Percentiles rank a stretch among this genome's conserved stretches.
These are phyloP conservation scores for Drosophila arawakana DNA, from an alignment of 1,140 invertebrate species.

Conservation along the genomic window DNA sequence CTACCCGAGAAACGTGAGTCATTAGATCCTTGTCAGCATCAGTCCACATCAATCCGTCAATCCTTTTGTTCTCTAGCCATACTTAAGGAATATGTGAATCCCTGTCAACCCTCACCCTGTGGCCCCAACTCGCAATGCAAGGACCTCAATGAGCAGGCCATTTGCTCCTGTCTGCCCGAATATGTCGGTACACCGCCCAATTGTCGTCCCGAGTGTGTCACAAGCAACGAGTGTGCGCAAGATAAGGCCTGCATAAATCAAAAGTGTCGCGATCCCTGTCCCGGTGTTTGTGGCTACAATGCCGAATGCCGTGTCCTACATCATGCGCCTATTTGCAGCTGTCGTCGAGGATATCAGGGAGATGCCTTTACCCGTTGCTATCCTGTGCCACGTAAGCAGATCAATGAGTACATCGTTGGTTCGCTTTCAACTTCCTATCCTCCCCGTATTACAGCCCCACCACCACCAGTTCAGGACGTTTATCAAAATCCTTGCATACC, in stretches of 20 bases:
- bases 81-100: conserved; percentile 85
- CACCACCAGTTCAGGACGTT: conserved; percentile 65
- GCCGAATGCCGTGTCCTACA: conserved; percentile 91
- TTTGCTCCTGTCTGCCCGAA: conserved; percentile 90
- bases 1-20: conserved; percentile 86
- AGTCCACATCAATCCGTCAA: conserved; percentile 87
- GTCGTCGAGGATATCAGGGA: conserved; percentile 89
- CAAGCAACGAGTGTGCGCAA: conserved; percentile 91
- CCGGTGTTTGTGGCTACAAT: conserved; percentile 91
- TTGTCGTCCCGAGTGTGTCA: conserved; percentile 90
- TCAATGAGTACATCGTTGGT: background rate
- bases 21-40: background rate
- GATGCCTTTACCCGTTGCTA: conserved; percentile 86
- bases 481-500: conserved; percentile 90
- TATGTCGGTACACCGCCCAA: conserved; percentile 90
- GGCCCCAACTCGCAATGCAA: conserved; percentile 88
- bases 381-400: conserved; percentile 86
- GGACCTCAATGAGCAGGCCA: conserved; percentile 87
- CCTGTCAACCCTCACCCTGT: conserved; percentile 87
- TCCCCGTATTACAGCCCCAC: conserved; percentile 79
- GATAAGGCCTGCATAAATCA: conserved; percentile 91
- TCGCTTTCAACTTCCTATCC: background rate
- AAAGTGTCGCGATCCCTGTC: conserved; percentile 93
- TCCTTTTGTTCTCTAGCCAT: conserved; percentile 60
- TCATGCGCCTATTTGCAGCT: conserved; percentile 91